Percentiles rank a stretch among this genome's conserved stretches.
phyloP scores from a whole-genome alignment of 37 sponge, comb jelly and placozoan genomes.

The Cladorhizidae sp. region DNA sequence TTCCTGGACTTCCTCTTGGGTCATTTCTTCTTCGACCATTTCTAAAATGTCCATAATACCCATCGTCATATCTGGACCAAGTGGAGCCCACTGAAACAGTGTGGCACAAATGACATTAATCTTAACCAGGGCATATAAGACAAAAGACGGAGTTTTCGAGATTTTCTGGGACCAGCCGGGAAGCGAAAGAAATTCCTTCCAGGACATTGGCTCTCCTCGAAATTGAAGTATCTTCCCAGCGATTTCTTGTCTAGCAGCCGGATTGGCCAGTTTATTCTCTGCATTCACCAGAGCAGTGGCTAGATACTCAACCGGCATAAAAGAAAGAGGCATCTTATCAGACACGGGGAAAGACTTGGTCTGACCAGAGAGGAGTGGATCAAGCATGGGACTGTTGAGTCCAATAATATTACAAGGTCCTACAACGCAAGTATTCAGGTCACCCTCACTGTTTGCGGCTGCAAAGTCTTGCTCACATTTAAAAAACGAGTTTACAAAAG shows the following conservation, averaged over 20 bases:
- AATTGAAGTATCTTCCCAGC: slow-evolving; percentile 39
- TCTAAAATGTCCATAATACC: slow-evolving; percentile 27
- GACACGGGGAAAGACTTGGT: slow-evolving; percentile 33
- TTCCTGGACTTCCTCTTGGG: slow-evolving; percentile 1
- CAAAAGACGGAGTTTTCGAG: slow-evolving; percentile 3
- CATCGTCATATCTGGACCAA: slow-evolving; percentile 53
- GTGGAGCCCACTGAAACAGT: slow-evolving; percentile 51
- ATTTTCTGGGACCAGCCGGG: slow-evolving; percentile 59
- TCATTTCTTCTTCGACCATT: slow-evolving; percentile 18
- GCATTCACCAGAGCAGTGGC: slow-evolving; percentile 36
- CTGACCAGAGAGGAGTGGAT: slow-evolving; percentile 32
- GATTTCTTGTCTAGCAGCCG: slow-evolving; percentile 2
- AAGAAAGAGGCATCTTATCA: slow-evolving; percentile 4
- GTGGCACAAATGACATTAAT: slow-evolving; percentile 53
- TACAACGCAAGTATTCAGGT: slow-evolving; percentile 55
- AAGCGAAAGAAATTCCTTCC: slow-evolving; percentile 30
- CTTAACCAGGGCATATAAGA: slow-evolving; percentile 18
- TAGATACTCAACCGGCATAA: slow-evolving; percentile 45
- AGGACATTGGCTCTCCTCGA: slow-evolving; percentile 53
- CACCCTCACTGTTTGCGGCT: slow-evolving; percentile 35
- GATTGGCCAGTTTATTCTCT: slow-evolving; percentile 38
- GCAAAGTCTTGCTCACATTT: slow-evolving; percentile 8
- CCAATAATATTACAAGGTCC: slow-evolving; percentile 51
- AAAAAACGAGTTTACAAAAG: slow-evolving; percentile 29
- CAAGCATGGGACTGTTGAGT: slow-evolving; percentile 22